phyloP scores from a whole-genome alignment of 2,888 invertebrate species.

The Tiliacea aurago region DNA sequence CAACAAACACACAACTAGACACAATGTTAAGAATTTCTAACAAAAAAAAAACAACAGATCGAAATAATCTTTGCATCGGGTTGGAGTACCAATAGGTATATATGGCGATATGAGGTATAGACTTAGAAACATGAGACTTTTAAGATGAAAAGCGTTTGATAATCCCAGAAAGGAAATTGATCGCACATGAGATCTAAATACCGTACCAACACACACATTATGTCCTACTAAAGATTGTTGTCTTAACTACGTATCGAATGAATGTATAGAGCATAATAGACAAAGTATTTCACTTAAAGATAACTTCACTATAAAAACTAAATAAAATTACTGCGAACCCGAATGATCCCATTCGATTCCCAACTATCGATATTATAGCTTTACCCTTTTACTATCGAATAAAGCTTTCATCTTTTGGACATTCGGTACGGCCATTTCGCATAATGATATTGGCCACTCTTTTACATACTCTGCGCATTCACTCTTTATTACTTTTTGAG shows the following conservation, averaged over 20 bases:
- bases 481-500: constrained; percentile 51
- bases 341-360: constrained; percentile 77
- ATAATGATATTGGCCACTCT: constrained; percentile 79
- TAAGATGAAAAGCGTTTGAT: constrained; percentile 29
- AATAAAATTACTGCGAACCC: constrained; percentile 66
- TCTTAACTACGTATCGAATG: background rate
- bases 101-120: too few species aligned
- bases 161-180: constrained; percentile 44
- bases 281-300: constrained; percentile 17
- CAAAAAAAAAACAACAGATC: too few species aligned
- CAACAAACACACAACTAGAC: too few species aligned
- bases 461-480: constrained; percentile 63
- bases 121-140: background rate
- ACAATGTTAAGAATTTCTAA: too few species aligned
- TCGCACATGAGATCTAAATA: constrained; percentile 31
- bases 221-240: constrained; percentile 9
- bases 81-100: background rate
- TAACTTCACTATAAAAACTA: constrained; percentile 31
- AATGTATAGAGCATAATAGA: background rate
- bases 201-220: background rate
- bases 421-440: constrained; percentile 77
- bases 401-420: constrained; percentile 81
- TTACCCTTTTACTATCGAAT: constrained; percentile 86
- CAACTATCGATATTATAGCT: constrained; percentile 79
- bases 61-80: background rate